Percentiles rank a stretch among this genome's conserved stretches.
Conservation (phyloP, 1,140 invertebrate species). For the Periplaneta americana region DNA sequence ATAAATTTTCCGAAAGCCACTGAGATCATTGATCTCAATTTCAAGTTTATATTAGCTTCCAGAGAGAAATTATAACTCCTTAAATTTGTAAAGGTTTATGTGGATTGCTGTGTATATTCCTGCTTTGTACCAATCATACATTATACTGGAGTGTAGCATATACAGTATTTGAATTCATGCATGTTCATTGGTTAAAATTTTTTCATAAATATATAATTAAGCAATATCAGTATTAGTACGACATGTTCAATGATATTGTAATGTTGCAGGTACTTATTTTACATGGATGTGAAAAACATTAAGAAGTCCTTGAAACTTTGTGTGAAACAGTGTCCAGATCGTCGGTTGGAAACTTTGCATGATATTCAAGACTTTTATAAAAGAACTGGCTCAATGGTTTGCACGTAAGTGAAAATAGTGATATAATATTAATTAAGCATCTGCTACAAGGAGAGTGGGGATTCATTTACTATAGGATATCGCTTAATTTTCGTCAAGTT, state of each 20-base stretch:
- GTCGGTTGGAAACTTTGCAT: slow-evolving; percentile 50
- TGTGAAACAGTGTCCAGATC: slow-evolving; percentile 79
- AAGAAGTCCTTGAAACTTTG: slow-evolving; percentile 79
- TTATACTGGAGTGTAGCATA: background rate
- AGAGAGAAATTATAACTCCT: too few species aligned
- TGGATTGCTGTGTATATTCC: too few species aligned
- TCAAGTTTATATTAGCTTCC: too few species aligned
- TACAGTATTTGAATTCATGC: background rate
- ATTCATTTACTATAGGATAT: background rate
- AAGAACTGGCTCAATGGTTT: slow-evolving; percentile 66
- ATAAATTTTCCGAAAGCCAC: too few species aligned
- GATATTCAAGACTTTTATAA: slow-evolving; percentile 72
- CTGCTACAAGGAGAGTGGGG: background rate
- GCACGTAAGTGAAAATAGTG: slow-evolving; percentile 35
- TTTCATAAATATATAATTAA: background rate
- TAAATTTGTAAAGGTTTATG: too few species aligned
- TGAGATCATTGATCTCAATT: too few species aligned
- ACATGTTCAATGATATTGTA: background rate
- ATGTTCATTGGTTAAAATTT: background rate
- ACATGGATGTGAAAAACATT: slow-evolving; percentile 72
- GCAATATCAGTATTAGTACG: background rate
- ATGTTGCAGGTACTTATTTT: slow-evolving; percentile 66
- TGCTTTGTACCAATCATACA: background rate
- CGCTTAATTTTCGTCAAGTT: too few species aligned
- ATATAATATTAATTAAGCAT: background rate